Conservation (phyloP, 2,797 vertebrate genomes). For the Delichon dasypus region DNA sequence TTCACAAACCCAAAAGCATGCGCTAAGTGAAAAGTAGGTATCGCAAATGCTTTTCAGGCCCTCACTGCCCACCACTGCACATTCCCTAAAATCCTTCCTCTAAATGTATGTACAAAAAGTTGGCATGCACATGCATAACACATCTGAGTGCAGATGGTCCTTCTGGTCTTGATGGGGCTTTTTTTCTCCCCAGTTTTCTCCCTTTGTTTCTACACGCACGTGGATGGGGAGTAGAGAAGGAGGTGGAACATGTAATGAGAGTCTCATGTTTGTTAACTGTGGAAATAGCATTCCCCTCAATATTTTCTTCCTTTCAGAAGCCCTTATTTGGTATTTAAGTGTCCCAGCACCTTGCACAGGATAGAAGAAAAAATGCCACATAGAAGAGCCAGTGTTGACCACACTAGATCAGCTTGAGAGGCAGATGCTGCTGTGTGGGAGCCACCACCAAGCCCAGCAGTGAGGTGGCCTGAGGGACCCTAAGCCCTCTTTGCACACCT, state of each 20-base stretch:
- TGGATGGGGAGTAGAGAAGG: neutral
- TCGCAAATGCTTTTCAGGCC: neutral
- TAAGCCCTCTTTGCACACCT: neutral
- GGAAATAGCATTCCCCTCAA: neutral
- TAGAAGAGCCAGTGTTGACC: slow-evolving; percentile 17
- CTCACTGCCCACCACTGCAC: neutral
- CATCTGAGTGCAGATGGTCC: neutral
- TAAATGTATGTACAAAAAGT: neutral
- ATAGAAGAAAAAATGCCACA: neutral
- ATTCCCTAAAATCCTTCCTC: neutral
- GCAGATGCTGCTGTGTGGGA: slow-evolving; percentile 82
- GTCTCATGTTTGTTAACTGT: neutral
- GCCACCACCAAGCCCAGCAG: slow-evolving; percentile 82
- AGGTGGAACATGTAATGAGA: accelerated
- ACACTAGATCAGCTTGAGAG: slow-evolving; percentile 83
- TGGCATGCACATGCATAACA: neutral
- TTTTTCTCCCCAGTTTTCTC: neutral
- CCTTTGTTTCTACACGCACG: neutral
- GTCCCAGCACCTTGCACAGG: neutral
- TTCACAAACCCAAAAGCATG: neutral
- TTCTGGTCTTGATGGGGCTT: neutral
- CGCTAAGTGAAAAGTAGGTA: neutral
- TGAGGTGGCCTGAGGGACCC: slow-evolving; percentile 75
- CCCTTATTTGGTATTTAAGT: neutral
- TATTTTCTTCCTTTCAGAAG: neutral